Evolutionary conservation across 1,140 invertebrate genomes (phyloP).

Genomic region (Diabrotica virgifera): DNA sequence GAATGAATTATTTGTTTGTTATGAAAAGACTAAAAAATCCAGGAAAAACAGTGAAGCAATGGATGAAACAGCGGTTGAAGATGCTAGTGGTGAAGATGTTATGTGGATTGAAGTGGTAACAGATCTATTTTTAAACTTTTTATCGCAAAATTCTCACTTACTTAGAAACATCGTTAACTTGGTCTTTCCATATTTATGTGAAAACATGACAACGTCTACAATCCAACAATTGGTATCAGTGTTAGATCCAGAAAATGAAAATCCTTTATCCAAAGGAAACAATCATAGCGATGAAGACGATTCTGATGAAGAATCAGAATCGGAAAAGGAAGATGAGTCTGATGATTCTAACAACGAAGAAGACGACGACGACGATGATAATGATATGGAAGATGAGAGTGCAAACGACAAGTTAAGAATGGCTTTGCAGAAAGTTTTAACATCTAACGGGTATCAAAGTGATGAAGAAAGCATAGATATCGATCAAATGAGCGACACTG

Average conservation of each 20-base stretch:
- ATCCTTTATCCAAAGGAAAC: slow-evolving; percentile 53
- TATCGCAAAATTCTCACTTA: slow-evolving; percentile 67
- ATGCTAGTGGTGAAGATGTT: slow-evolving; percentile 55
- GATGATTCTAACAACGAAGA: slow-evolving; percentile 52
- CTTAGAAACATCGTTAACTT: slow-evolving; percentile 65
- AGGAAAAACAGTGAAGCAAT: slow-evolving; percentile 41
- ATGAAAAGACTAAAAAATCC: slow-evolving; percentile 57
- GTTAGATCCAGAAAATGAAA: slow-evolving; percentile 63
- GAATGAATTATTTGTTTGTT: slow-evolving; percentile 66
- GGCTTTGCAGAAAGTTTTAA: slow-evolving; percentile 63
- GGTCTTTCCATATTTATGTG: slow-evolving; percentile 71
- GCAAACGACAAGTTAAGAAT: slow-evolving; percentile 63
- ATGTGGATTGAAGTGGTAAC: slow-evolving; percentile 77
- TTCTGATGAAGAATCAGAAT: slow-evolving; percentile 47
- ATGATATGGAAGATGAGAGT: slow-evolving; percentile 59
- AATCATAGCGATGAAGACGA: slow-evolving; percentile 51
- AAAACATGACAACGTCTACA: slow-evolving; percentile 62
- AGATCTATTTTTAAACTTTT: slow-evolving; percentile 70
- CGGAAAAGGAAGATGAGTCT: slow-evolving; percentile 45
- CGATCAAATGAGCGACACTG: slow-evolving; percentile 71
- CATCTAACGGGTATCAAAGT: slow-evolving; percentile 53
- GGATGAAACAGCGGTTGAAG: slow-evolving; percentile 12
- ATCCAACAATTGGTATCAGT: slow-evolving; percentile 73
- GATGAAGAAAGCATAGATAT: slow-evolving; percentile 71
- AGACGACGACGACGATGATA: slow-evolving; percentile 45